Evolutionary conservation across 1,140 invertebrate species (phyloP), one percentile per base, ranked within the genome.

Genomic region (Trichogramma pretiosum): DNA sequence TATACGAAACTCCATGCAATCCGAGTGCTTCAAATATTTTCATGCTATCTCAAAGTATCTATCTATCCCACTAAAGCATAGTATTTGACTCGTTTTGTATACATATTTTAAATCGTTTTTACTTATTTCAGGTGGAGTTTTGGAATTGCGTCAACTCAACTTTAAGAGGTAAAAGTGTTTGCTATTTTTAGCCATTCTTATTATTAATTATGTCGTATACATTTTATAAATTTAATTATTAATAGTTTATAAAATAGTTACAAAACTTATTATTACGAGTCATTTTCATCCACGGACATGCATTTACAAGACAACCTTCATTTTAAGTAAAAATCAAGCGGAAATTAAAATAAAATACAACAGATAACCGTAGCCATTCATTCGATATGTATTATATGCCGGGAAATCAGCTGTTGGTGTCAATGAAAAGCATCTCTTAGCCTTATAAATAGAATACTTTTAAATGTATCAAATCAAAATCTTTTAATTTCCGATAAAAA

Each of bases 141-240:
- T 66, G 64, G 64, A 39, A 41, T 33, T 66, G 64, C 36, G 52
- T 62, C 36, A 66, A 66, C 41, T 53, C 57, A 4, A 66, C 64
- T 13, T 42, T 65, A 7, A 50, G 23, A 38, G 48, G 48, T 43
- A 26, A 36, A 47, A n/a, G n/a, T n/a, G n/a, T n/a, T n/a, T n/a
- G n/a, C n/a, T n/a, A n/a, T n/a, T n/a, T n/a, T n/a, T n/a, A n/a
- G n/a, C n/a, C n/a, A n/a, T n/a, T n/a, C n/a, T 48, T 54, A 10
- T 18, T 1, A 23, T 34, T 7, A 16, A 34, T 5, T 8, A 34
- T n/a, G n/a, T n/a, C n/a, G n/a, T n/a, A n/a, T n/a, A n/a, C n/a
- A n/a, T n/a, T 28, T 28, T 28, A 11, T 7, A 5, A 28, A 28
- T 28, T 28, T 28, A 7, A 28, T 11, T 28, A 11, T 5, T 7